A percentile compares a stretch with the other conserved stretches of the same genome.
Evolutionary conservation across 2,797 vertebrate genomes (phyloP).

Genomic region (Pangasius krempfi): DNA sequence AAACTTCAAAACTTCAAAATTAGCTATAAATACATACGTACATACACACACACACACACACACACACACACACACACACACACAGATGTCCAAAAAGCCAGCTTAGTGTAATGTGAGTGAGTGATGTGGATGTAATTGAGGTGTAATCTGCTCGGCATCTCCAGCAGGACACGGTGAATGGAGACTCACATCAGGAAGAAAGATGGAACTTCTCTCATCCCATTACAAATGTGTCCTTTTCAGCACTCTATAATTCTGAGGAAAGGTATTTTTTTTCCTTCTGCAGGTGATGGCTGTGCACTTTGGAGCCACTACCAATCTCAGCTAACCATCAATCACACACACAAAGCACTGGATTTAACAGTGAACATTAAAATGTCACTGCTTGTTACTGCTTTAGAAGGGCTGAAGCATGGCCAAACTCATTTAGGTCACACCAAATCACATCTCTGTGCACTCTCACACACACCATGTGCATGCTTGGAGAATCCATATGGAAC

Average conservation of each 20-base stretch:
- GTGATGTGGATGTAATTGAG: constrained; percentile 47
- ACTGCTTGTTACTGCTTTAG: constrained; percentile 28
- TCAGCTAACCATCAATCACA: constrained; percentile 52
- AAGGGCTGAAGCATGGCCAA: constrained; percentile 15
- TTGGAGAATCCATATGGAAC: not conserved
- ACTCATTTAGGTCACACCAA: not conserved
- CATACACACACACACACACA: not conserved
- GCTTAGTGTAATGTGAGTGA: constrained; percentile 26
- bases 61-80: constrained; percentile 14
- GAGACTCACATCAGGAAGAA: constrained; percentile 39
- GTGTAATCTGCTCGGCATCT: constrained; percentile 50
- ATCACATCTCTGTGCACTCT: not conserved
- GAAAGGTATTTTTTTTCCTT: constrained; percentile 18
- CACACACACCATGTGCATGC: constrained; percentile 1
- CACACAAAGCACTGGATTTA: constrained; percentile 34
- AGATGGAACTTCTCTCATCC: constrained; percentile 42
- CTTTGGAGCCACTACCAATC: constrained; percentile 46
- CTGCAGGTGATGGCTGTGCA: constrained; percentile 34
- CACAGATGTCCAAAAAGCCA: not conserved
- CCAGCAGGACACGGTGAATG: constrained; percentile 33
- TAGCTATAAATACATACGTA: not conserved
- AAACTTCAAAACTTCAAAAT: no score
- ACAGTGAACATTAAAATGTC: constrained; percentile 50
- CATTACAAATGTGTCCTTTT: constrained; percentile 55
- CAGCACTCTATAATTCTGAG: constrained; percentile 42